Evolutionary conservation across 2,888 invertebrate genomes (phyloP), one percentile per base, ranked within the genome.

Genomic region (Baronia brevicornis): DNA sequence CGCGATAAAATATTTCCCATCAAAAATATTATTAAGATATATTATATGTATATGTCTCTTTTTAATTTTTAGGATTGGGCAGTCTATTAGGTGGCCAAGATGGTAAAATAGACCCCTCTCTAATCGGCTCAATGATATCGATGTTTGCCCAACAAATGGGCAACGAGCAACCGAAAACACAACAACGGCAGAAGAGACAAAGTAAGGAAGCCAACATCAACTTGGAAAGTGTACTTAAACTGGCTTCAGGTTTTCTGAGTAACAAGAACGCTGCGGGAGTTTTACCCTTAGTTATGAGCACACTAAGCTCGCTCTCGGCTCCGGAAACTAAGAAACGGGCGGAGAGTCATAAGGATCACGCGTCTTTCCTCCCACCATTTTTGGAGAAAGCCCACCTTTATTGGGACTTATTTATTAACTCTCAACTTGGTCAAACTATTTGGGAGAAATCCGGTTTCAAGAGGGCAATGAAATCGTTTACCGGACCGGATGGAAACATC

Each of bases 391-490:
- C 88, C 1, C 93, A 93, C 60, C 71, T 93, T 1, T 86, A 91
- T 52, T 92, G 93, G 89, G 93, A 94, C 43, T 87, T 92, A 40
- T 92, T 94, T 53, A 75, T 91, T 14, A 90, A 91, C 56, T 93
- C 94, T 0, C 93, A 94, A 42, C 73, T 94, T 8, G 93, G 93
- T 0, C 90, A 88, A 56, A 87, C 89, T 0, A 60, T 93, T 4
- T 91, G 92, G 87, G 87, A 89, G 51, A 91, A 89, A 43, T 88
- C 93, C 1, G 93, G 93, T 0, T 73, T 92, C 7, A 89, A 90
- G 44, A 87, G 87, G 25, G 87, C 90, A 3, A 82, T 92, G 41
- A 90, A 90, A 56, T 74, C 70, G 0, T 94, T 94, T 66, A 85
- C 87, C 2, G 90, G 90, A 11, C 84, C 89, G 1, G 86, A 89